Evolutionary conservation across 2,797 vertebrate genomes (phyloP).

Genomic region (Tauraco hartlaubi): DNA sequence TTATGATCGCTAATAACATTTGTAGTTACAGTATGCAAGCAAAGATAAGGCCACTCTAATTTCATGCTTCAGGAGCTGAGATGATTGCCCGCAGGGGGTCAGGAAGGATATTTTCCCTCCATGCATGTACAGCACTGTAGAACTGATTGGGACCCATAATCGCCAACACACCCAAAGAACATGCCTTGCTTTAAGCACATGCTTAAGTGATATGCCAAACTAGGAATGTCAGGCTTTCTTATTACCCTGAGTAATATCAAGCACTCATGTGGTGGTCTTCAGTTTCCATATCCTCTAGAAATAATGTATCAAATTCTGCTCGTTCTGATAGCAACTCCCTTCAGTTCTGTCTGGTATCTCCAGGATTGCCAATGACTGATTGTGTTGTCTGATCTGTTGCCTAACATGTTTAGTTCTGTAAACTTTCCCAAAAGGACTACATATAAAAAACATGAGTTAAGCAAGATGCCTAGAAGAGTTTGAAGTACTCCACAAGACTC

Average conservation of each 20-base stretch:
- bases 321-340: background rate
- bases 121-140: background rate
- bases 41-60: constrained; percentile 74
- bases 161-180: constrained; percentile 6
- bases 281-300: background rate
- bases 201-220: background rate
- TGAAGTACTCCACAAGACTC: background rate
- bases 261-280: background rate
- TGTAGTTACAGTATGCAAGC: constrained; percentile 73
- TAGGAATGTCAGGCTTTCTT: background rate
- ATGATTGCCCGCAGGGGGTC: constrained; percentile 70
- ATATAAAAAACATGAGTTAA: background rate
- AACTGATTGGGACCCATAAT: background rate
- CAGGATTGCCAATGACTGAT: background rate
- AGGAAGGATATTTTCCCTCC: constrained; percentile 64
- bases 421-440: background rate
- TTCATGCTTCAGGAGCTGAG: constrained; percentile 74
- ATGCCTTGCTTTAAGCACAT: background rate
- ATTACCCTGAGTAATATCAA: background rate
- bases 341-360: background rate
- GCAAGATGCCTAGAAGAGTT: background rate
- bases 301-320: background rate
- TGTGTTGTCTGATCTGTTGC: background rate
- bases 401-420: background rate
- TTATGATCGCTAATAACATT: constrained; percentile 68